Evolutionary conservation across 2,113 vertebrate genomes (phyloP).

Genomic region (Pungitius pungitius): DNA sequence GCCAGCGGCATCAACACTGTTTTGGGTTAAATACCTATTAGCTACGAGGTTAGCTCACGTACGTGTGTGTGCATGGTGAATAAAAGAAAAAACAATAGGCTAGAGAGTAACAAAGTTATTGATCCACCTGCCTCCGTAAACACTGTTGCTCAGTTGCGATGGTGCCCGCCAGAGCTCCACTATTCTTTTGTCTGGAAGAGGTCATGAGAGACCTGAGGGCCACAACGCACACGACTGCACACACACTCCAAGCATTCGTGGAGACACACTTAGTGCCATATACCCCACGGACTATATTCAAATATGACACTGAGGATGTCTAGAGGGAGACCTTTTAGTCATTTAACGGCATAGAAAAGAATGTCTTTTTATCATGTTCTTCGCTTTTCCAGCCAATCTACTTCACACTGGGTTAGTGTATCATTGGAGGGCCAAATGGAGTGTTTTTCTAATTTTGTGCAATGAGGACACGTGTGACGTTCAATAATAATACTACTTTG

Average conservation of each 20-base stretch:
- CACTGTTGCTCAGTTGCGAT: constrained; percentile 34
- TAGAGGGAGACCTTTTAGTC: background rate
- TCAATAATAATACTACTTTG: background rate
- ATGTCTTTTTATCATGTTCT: background rate
- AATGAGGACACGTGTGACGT: background rate
- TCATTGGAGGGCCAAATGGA: background rate
- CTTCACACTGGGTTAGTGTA: background rate
- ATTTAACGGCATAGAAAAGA: background rate
- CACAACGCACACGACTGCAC: background rate
- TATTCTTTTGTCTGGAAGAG: constrained; percentile 39
- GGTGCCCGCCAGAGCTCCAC: constrained; percentile 28
- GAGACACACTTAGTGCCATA: background rate
- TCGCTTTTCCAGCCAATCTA: background rate
- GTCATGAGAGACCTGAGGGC: constrained; percentile 32
- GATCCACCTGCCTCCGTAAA: constrained; percentile 35
- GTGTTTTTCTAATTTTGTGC: background rate
- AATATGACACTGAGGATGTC: background rate
- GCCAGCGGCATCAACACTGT: constrained; percentile 1
- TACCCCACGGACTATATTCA: background rate
- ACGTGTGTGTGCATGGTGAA: background rate
- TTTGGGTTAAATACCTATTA: constrained; percentile 24
- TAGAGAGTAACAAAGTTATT: constrained; percentile 38
- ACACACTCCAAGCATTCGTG: background rate
- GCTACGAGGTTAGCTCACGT: constrained; percentile 5
- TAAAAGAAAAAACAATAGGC: constrained; percentile 3